Base-by-base conservation (phyloP, 2,797 vertebrate genomes). In the Hydrocynus forskahlii region DNA sequence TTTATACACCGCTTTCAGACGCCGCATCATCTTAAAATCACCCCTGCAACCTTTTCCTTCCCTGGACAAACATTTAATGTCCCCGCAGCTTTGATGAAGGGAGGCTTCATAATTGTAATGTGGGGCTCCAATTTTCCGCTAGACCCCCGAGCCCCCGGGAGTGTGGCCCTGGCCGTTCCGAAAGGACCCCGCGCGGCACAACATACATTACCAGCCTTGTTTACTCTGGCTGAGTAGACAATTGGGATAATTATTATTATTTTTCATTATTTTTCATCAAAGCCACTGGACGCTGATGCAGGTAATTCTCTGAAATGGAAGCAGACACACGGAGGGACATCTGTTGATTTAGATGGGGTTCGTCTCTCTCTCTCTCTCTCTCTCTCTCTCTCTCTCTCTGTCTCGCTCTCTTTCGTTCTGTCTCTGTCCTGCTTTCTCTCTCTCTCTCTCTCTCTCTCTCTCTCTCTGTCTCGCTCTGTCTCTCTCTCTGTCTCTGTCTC, bases 181-280 rank as follows among this genome's bases (percentile, higher is more conserved):
- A 17, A 45, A 74, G 19, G 75, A 83, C 81, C 75, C 29, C 52
- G 45, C 38, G 57, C 73, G 80, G 81, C 81, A 48, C 13, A 73
- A 77, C 83, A 82, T 79, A 81, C 86, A 87, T 86, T 84, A 85
- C 74, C 67, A 21, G 63, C 43, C 35, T 62, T 76, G 84, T 85
- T 83, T 86, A 80, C 52, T 35, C 84, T 81, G 68, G 52, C 40
- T 50, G 23, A 62, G 81, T 78, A 57, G 54, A 78, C 85, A 81
- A 78, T 86, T 84, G 75, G 81, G 54, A 82, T 86, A 88, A 86
- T 88, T 84, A 86, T 79, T 72, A 70, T 86, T 43, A 86, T 85
- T 84, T 81, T 83, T 86, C 77, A 85, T 84, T 43, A 86, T 85
- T 84, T 81, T 83, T 86, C 77, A 85, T 84, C 83, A 82, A 86